Base-by-base conservation (phyloP, 2,113 vertebrate genomes). In the Oreotragus oreotragus region DNA sequence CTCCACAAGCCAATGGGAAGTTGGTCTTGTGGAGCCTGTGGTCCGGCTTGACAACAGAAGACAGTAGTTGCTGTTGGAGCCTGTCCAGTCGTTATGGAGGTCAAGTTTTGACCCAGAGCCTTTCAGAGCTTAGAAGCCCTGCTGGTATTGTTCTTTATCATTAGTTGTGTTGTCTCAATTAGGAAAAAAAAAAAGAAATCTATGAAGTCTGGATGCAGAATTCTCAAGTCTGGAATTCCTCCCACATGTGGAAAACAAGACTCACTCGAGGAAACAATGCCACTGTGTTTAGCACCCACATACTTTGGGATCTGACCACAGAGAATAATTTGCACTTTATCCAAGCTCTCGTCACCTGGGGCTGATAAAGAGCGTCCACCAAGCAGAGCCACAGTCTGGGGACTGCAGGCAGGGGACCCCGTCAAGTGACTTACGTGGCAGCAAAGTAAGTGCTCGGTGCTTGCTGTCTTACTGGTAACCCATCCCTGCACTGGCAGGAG, bases 161-260 rank as follows among this genome's bases (percentile, higher is more conserved):
- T 98, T 76, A 76, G 62, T 85, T 19, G 47, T 95, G 88, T 97
- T 94, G 92, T 96, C 79, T 98, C 91, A 7, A 95, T 93, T 60
- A 95, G 77, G 15, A 51, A 85, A 57, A 97, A 96, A 30, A 96
- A 97, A 51, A 30, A 96, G 96, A 51, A 66, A 79, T 83, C 90
- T 91, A 73, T 66, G 88, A 84, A 95, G 97, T 97, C 94, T 98
- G 96, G 94, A 88, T 85, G 9, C 93, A 80, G 87, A 96, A 96
- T 97, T 97, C 70, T 97, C 93, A 84, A 96, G 96, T 94, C 96
- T 97, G 97, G 97, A 90, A 94, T 97, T 97, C 91, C 94, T 96
- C 97, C 97, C 94, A 77, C 90, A 95, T 55, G 87, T 91, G 77
- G 86, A 96, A 95, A 96, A 79, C 9, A n/a, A 73, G 85, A 76